phyloP scores from a whole-genome alignment of 2,113 vertebrate genomes.

The Phyllopteryx taeniolatus region DNA sequence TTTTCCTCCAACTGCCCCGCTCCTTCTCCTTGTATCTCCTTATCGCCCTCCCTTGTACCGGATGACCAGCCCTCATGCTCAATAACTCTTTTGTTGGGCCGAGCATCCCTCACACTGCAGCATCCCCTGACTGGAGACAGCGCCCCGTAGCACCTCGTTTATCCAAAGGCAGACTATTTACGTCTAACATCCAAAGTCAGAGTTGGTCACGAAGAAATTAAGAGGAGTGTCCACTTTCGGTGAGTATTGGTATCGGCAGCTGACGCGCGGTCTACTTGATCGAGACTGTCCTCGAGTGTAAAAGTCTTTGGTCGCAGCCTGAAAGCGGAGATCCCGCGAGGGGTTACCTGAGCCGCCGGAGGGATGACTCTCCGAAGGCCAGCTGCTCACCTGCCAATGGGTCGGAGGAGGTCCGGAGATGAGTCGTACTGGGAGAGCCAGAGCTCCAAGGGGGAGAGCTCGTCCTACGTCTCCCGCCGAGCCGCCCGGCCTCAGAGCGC shows the following conservation, averaged over 20 bases:
- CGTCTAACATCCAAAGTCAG: background rate
- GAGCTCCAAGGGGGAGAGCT: constrained; percentile 28
- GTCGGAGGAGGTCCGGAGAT: constrained; percentile 66
- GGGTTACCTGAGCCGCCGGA: constrained; percentile 45
- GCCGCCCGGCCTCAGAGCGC: constrained; percentile 63
- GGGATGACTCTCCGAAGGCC: constrained; percentile 49
- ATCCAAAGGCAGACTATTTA: constrained; percentile 4
- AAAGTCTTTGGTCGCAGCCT: constrained; percentile 35
- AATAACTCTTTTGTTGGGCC: constrained; percentile 70
- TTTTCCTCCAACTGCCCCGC: constrained; percentile 9
- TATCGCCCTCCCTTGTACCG: constrained; percentile 46
- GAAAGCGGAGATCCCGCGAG: constrained; percentile 55
- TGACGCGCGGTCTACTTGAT: background rate
- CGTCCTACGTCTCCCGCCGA: constrained; percentile 3
- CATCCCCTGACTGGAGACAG: constrained; percentile 67
- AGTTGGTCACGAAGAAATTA: background rate
- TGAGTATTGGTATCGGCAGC: constrained; percentile 26
- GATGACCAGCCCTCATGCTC: constrained; percentile 59
- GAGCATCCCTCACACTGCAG: constrained; percentile 59
- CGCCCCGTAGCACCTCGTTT: constrained; percentile 56
- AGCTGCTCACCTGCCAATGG: constrained; percentile 46
- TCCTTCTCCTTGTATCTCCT: constrained; percentile 23
- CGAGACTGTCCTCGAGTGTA: constrained; percentile 3
- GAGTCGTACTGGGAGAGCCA: constrained; percentile 55
- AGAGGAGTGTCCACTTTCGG: constrained; percentile 9